A percentile compares a stretch with the other conserved stretches of the same genome.
These are phyloP conservation scores for Sebastes flavidus DNA, from an alignment of 2,797 vertebrate species.

Conservation along the genomic window DNA sequence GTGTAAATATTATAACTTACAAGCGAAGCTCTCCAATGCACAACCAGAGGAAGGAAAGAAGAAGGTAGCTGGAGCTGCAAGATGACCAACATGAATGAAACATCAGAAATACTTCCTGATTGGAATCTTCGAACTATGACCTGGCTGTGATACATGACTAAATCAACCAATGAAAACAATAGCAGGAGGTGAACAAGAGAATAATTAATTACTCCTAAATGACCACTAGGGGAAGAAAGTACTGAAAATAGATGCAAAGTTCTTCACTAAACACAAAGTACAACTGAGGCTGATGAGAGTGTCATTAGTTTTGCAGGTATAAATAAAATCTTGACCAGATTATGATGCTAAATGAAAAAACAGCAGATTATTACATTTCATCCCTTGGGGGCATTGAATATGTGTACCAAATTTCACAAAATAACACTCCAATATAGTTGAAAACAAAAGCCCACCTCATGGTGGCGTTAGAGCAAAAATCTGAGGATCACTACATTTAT, in stretches of 20 bases:
- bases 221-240: not conserved
- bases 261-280: not conserved
- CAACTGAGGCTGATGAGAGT: not conserved
- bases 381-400: not conserved
- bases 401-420: not conserved
- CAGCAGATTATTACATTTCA: not conserved
- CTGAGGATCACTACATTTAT: not conserved
- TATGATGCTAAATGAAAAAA: not conserved
- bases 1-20: not conserved
- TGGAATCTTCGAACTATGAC: not conserved
- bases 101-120: not conserved
- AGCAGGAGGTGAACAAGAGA: not conserved
- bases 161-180: not conserved
- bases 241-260: not conserved
- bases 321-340: not conserved
- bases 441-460: not conserved
- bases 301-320: not conserved
- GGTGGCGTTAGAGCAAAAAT: not conserved
- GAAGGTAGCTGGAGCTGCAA: not conserved
- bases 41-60: not conserved
- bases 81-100: not conserved
- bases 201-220: not conserved
- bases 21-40: rapidly evolving
- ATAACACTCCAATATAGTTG: not conserved
- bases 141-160: not conserved